Evolutionary conservation across 2,113 vertebrate genomes (phyloP).

Genomic region (Prionailurus bengalensis): DNA sequence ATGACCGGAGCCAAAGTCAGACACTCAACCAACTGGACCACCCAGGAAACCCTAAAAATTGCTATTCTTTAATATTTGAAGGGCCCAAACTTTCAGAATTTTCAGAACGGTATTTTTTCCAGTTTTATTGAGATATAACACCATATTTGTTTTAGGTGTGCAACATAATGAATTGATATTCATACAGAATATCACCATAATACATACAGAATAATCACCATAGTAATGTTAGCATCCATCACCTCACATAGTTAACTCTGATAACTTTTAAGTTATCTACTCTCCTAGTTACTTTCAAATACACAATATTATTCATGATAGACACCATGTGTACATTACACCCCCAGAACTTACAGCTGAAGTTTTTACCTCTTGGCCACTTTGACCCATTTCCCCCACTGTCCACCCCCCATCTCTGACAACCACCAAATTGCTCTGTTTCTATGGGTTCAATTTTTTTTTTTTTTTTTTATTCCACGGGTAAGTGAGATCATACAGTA

Average conservation of each 20-base stretch:
- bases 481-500: not conserved
- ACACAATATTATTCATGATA: not conserved
- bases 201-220: not conserved
- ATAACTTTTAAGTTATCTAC: not conserved
- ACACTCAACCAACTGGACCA: too few relatives aligned
- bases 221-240: not conserved
- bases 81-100: not conserved
- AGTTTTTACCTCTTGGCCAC: not conserved
- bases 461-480: not conserved
- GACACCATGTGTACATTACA: not conserved
- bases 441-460: not conserved
- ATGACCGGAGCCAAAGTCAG: too few relatives aligned
- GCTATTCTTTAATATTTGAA: not conserved
- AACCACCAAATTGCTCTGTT: not conserved
- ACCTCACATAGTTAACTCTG: not conserved
- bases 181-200: not conserved
- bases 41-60: too few relatives aligned
- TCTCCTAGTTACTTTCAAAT: not conserved
- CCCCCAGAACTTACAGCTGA: not conserved
- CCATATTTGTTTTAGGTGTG: not conserved
- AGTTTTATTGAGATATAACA: not conserved
- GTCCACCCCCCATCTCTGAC: not conserved
- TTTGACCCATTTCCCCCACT: not conserved
- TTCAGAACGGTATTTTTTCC: not conserved
- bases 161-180: not conserved